phyloP scores from a whole-genome alignment of 2,797 vertebrate genomes.

The Phalanger gymnotis region DNA sequence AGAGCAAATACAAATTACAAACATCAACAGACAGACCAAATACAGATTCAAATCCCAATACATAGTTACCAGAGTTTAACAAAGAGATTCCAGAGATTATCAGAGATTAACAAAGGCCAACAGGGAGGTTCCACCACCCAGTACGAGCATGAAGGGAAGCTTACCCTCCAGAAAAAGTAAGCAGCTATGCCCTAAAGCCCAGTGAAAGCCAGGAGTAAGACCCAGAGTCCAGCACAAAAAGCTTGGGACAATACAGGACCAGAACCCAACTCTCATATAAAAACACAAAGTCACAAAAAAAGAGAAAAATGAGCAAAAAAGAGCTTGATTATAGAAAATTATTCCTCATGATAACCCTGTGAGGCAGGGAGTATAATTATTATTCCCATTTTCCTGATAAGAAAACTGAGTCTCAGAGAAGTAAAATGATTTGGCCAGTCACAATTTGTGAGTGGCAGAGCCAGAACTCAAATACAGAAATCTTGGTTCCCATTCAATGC shows the following conservation, averaged over 20 bases:
- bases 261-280: neutral
- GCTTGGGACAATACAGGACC: neutral
- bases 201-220: too few species aligned
- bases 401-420: constrained; percentile 1
- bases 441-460: neutral
- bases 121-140: neutral
- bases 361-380: neutral
- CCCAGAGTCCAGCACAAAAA: neutral
- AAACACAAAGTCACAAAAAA: neutral
- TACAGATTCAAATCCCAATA: too few species aligned
- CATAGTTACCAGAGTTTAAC: too few species aligned
- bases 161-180: neutral
- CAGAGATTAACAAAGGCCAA: too few species aligned
- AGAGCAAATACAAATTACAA: too few species aligned
- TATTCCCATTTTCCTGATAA: constrained; percentile 20
- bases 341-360: neutral
- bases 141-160: neutral
- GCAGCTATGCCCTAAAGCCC: neutral
- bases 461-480: neutral
- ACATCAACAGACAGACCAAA: too few species aligned
- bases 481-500: neutral
- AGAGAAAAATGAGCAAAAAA: too few species aligned
- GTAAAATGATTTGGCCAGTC: neutral
- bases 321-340: neutral
- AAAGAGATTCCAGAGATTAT: too few species aligned